phyloP scores from a whole-genome alignment of 2,113 vertebrate genomes.

The Lepidothrix coronata region DNA sequence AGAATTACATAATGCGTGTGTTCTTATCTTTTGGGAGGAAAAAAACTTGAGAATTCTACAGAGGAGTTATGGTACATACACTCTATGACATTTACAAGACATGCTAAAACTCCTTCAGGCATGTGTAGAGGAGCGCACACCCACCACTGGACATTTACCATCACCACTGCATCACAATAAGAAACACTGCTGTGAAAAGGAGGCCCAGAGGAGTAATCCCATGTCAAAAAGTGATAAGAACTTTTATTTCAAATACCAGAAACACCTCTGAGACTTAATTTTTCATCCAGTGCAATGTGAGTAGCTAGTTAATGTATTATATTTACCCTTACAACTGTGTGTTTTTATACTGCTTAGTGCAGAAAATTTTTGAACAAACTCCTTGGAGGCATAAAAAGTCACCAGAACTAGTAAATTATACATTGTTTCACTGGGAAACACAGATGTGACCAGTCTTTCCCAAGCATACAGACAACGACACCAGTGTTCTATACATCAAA shows the following conservation, averaged over 20 bases:
- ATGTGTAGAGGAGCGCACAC: background rate
- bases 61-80: background rate
- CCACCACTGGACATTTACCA: background rate
- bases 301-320: background rate
- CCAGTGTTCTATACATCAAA: background rate
- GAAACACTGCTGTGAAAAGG: background rate
- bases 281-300: background rate
- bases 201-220: conserved; percentile 23
- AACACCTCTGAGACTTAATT: conserved; percentile 18
- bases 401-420: background rate
- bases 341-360: background rate
- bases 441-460: background rate
- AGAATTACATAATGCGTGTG: background rate
- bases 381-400: background rate
- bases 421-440: background rate
- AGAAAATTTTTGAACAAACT: conserved; percentile 19
- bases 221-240: conserved; percentile 22
- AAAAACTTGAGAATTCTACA: background rate
- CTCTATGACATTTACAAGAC: background rate
- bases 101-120: background rate
- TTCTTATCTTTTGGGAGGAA: background rate
- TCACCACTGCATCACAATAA: background rate
- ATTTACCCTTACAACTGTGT: background rate
- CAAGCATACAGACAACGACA: background rate
- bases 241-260: conserved; percentile 33